Evolutionary conservation across 2,113 vertebrate species (phyloP).

Genomic region (Chlorodrepanis virens): DNA sequence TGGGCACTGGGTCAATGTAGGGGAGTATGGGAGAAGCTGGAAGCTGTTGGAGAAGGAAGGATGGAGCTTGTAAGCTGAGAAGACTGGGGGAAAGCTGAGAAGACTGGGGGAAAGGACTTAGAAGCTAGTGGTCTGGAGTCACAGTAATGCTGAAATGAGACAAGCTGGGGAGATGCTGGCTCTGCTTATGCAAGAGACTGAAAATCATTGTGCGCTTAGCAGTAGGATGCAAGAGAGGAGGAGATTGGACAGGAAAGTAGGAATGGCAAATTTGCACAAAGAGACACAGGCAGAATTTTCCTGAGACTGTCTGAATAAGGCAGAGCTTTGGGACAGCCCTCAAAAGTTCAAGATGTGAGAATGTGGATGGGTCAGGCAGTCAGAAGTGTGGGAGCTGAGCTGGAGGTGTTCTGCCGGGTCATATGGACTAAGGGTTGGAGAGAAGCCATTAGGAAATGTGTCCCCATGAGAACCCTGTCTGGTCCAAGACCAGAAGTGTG

Average conservation of each 20-base stretch:
- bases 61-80: conserved; percentile 20
- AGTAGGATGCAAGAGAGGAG: not conserved
- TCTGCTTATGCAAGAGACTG: not conserved
- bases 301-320: not conserved
- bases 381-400: conserved; percentile 21
- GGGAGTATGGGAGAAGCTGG: not conserved
- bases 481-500: not conserved
- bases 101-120: not conserved
- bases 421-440: not conserved
- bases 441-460: conserved; percentile 15
- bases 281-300: not conserved
- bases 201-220: not conserved
- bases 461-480: not conserved
- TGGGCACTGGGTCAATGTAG: not conserved
- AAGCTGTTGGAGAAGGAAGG: not conserved
- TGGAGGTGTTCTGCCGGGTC: not conserved
- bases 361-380: not conserved
- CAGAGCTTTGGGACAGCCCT: not conserved
- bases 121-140: not conserved
- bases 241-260: not conserved
- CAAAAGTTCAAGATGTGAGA: not conserved
- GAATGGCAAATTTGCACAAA: not conserved
- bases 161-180: not conserved
- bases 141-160: conserved; percentile 1
- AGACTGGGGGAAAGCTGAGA: conserved; percentile 5